Conservation (phyloP, 2,797 vertebrate species). For the Cyprinella venusta region DNA sequence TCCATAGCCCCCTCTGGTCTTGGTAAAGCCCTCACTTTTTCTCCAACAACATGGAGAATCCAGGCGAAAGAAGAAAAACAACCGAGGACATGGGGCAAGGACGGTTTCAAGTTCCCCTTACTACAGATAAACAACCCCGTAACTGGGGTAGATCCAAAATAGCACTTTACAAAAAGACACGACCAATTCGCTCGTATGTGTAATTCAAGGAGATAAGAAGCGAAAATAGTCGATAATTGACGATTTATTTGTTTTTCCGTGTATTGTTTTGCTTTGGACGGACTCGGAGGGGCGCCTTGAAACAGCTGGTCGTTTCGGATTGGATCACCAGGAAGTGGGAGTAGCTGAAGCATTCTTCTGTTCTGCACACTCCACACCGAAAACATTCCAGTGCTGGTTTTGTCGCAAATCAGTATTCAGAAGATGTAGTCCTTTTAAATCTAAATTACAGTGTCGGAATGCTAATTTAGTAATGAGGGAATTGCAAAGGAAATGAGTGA, state of each 20-base stretch:
- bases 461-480: constrained; percentile 25
- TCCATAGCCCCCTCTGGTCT: constrained; percentile 66
- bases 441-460: constrained; percentile 32
- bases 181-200: background rate
- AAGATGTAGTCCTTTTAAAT: constrained; percentile 10
- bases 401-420: constrained; percentile 43
- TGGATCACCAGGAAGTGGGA: constrained; percentile 73
- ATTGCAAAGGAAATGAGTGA: background rate
- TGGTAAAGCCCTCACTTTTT: constrained; percentile 72
- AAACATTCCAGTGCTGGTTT: constrained; percentile 78
- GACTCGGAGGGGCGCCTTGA: constrained; percentile 77
- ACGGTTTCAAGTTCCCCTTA: constrained; percentile 86
- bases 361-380: constrained; percentile 71
- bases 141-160: background rate
- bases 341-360: constrained; percentile 79
- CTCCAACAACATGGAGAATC: constrained; percentile 87
- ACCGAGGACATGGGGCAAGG: constrained; percentile 84
- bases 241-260: constrained; percentile 62
- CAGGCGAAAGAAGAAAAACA: constrained; percentile 84
- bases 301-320: constrained; percentile 72
- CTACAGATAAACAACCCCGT: constrained; percentile 85
- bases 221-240: constrained; percentile 38
- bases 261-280: constrained; percentile 81
- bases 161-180: background rate
- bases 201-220: background rate